Base-by-base conservation (phyloP, 2,797 vertebrate genomes). In the Neomorphus geoffroyi region DNA sequence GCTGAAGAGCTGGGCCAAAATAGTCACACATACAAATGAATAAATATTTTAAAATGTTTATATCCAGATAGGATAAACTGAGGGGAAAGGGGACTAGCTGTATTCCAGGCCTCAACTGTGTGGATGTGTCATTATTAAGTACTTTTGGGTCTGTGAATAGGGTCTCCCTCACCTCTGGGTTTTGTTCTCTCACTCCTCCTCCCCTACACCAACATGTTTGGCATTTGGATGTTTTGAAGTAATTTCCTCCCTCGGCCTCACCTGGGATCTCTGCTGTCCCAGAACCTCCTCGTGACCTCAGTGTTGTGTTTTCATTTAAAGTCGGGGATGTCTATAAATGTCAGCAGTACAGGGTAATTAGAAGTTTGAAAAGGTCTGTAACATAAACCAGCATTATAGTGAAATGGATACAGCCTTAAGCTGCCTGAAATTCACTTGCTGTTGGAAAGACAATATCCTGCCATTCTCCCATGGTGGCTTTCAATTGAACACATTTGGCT, bases 391-490 rank as follows among this genome's bases (percentile, higher is more conserved):
- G 98, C 97, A 98, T 98, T 98, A 98, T 96, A 97, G 97, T 97
- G 98, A 98, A 98, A 98, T 98, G 97, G 98, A 98, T 98, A 98
- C 97, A 3, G 94, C 97, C 97, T 98, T 98, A 98, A 98, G 97
- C 98, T 97, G 98, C 97, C 97, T 98, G 97, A 98, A 98, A 97
- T 98, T 98, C 98, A 97, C 98, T 98, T 98, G 98, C 97, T 98
- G 94, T 97, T 98, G 97, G 98, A 98, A 98, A 98, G 98, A 98
- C 97, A 98, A 98, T 98, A 98, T 98, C 98, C 97, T 98, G 97
- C 97, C 98, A 97, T 97, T 98, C 98, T 98, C 97, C 98, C 98
- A 97, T 97, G 98, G 98, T 98, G 98, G 98, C 98, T 98, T 98
- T 97, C 97, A 97, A 97, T 94, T 97, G 97, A 98, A 96, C 96